Conservation (phyloP, 2,888 invertebrate genomes). For the Drosophila cognata region DNA sequence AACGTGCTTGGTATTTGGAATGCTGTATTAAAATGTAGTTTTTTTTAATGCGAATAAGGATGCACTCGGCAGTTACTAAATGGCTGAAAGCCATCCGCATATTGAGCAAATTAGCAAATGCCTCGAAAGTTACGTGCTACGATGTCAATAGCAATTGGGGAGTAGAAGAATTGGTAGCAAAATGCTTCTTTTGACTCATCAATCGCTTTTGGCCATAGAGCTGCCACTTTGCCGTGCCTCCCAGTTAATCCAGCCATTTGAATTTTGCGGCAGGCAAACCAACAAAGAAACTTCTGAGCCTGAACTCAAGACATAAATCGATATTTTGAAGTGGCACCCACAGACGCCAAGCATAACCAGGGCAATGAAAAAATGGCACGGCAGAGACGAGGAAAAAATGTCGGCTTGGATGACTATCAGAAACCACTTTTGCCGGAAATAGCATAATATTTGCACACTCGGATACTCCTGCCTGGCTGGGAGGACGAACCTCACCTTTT, state of each 20-base stretch:
- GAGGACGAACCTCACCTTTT: slow-evolving; percentile 29
- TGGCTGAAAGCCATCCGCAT: slow-evolving; percentile 58
- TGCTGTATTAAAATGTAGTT: slow-evolving; percentile 53
- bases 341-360: slow-evolving; percentile 21
- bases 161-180: slow-evolving; percentile 5
- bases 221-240: slow-evolving; percentile 27
- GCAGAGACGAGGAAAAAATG: slow-evolving; percentile 10
- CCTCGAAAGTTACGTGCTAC: slow-evolving; percentile 43
- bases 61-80: slow-evolving; percentile 54
- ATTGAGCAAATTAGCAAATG: slow-evolving; percentile 60
- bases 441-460: slow-evolving; percentile 72
- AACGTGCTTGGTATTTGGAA: slow-evolving; percentile 57
- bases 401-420: slow-evolving; percentile 68
- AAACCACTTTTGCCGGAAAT: slow-evolving; percentile 73
- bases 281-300: slow-evolving; percentile 33
- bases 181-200: slow-evolving; percentile 33
- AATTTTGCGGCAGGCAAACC: slow-evolving; percentile 51
- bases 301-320: slow-evolving; percentile 63
- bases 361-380: not conserved
- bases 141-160: slow-evolving; percentile 17
- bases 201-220: slow-evolving; percentile 38
- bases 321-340: slow-evolving; percentile 61
- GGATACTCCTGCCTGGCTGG: slow-evolving; percentile 14
- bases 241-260: slow-evolving; percentile 56
- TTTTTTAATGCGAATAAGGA: slow-evolving; percentile 38